Conservation (phyloP, 2,797 vertebrate species). For the Trematomus bernacchii region DNA sequence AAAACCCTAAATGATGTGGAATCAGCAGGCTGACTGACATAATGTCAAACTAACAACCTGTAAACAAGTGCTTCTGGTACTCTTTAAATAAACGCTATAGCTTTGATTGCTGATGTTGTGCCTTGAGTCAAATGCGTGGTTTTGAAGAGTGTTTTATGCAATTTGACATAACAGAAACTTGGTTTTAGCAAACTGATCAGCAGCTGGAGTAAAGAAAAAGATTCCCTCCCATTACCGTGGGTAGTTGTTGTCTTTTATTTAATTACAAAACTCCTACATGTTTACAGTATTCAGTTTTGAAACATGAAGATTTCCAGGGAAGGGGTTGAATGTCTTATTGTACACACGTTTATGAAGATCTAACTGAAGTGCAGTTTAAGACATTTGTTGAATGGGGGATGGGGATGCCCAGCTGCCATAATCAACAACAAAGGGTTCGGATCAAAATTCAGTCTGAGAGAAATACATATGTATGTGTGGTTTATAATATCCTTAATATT, state of each 20-base stretch:
- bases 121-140: background rate
- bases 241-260: conserved; percentile 27
- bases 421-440: background rate
- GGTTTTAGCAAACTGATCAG: background rate
- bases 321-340: background rate
- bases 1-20: accelerated
- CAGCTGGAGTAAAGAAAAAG: conserved; percentile 15
- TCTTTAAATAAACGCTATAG: background rate
- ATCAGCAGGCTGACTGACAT: background rate
- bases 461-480: background rate
- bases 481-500: background rate
- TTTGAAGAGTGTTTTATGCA: background rate
- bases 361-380: background rate
- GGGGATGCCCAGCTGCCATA: background rate
- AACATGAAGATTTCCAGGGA: background rate
- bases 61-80: background rate
- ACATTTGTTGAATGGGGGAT: too few species aligned
- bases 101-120: background rate
- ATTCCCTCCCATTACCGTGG: conserved; percentile 5
- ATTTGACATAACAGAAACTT: background rate
- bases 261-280: conserved; percentile 31
- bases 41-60: background rate
- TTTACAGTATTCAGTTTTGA: background rate
- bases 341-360: background rate
- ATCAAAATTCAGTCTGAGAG: background rate